A percentile compares a stretch with the other conserved stretches of the same genome.
Conservation (phyloP, 2,888 invertebrate species). For the Acleris sparsana region DNA sequence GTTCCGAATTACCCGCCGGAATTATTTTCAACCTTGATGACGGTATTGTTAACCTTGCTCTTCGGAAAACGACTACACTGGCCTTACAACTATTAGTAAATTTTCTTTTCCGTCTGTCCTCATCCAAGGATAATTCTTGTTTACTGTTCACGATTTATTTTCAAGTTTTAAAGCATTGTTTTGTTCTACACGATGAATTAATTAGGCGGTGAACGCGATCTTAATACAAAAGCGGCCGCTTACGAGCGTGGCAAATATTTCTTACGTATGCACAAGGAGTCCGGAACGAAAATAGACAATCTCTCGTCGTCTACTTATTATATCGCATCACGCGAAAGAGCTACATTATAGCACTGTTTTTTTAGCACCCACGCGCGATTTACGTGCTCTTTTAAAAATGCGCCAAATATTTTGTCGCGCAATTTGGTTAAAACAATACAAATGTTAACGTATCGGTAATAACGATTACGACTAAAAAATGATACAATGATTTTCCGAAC, state of each 20-base stretch:
- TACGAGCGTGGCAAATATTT: conserved; percentile 57
- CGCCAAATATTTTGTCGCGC: conserved; percentile 35
- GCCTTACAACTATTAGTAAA: conserved; percentile 50
- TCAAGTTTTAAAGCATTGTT: conserved; percentile 7
- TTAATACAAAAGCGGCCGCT: conserved; percentile 17
- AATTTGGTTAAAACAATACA: conserved; percentile 13
- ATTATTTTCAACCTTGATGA: conserved; percentile 78
- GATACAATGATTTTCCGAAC: no score
- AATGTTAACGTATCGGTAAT: no score
- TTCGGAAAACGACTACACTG: conserved; percentile 61
- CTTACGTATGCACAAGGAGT: conserved; percentile 64
- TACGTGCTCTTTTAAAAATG: conserved; percentile 49
- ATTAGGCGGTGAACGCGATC: neutral
- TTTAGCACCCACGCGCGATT: conserved; percentile 59
- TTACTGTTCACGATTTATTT: conserved; percentile 38
- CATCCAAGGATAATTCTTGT: conserved; percentile 53
- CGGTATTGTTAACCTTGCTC: conserved; percentile 77
- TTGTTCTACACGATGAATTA: conserved; percentile 15
- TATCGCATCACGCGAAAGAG: conserved; percentile 61
- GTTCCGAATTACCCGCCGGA: conserved; percentile 58
- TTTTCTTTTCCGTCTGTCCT: conserved; percentile 27
- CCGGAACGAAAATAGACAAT: conserved; percentile 68
- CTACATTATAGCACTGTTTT: conserved; percentile 61
- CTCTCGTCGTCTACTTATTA: conserved; percentile 65
- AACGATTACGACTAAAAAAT: no score